A percentile compares a stretch with the other conserved stretches of the same genome.
phyloP scores from a whole-genome alignment of 1,140 invertebrate genomes.

The Heliconius hewitsoni region DNA sequence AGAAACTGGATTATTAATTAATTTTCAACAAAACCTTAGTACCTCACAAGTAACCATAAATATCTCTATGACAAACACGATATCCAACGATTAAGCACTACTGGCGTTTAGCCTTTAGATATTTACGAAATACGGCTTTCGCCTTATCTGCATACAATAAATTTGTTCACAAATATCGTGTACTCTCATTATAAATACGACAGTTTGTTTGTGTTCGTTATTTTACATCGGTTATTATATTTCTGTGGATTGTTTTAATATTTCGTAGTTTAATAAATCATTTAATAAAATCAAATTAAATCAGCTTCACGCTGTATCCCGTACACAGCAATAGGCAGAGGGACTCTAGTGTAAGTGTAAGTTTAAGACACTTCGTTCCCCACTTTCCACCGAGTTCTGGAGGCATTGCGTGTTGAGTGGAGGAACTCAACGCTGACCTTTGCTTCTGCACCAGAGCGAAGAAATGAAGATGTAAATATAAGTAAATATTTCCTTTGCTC shows the following conservation, averaged over 20 bases:
- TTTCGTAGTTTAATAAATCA: not conserved
- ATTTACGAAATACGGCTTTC: slow-evolving; percentile 28
- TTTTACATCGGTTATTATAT: not conserved
- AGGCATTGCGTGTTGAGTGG: too few relatives aligned
- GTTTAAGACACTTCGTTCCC: too few relatives aligned
- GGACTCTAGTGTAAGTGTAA: too few relatives aligned
- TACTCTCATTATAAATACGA: slow-evolving; percentile 14
- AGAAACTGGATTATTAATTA: not conserved
- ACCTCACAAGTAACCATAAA: slow-evolving; percentile 3
- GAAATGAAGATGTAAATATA: too few relatives aligned
- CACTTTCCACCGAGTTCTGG: too few relatives aligned
- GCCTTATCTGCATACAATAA: slow-evolving; percentile 18
- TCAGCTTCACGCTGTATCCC: too few relatives aligned
- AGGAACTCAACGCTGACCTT: too few relatives aligned
- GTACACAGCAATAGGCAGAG: too few relatives aligned
- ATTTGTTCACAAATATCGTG: slow-evolving; percentile 8
- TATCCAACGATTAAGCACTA: slow-evolving; percentile 25
- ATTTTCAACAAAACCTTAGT: slow-evolving; percentile 3
- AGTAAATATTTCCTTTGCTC: too few relatives aligned
- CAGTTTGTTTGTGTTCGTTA: slow-evolving; percentile 22
- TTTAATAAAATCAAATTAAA: too few relatives aligned
- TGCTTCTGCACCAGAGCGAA: too few relatives aligned
- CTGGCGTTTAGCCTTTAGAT: slow-evolving; percentile 36
- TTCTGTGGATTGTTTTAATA: not conserved
- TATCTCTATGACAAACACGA: slow-evolving; percentile 24